phyloP scores from a whole-genome alignment of 2,888 invertebrate genomes.

The Oxycera nigricornis region DNA sequence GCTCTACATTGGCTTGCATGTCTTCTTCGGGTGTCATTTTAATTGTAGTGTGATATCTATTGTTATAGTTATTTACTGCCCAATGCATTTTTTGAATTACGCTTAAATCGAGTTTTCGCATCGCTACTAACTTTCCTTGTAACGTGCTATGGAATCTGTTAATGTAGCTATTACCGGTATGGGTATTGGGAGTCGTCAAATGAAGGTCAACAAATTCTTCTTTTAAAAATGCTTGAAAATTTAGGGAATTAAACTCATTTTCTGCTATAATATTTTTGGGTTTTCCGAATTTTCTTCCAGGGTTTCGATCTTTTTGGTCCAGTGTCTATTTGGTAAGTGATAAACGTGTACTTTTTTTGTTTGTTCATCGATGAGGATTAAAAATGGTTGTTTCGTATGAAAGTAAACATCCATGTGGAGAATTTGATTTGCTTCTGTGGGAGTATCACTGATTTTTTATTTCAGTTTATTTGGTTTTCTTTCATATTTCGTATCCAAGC shows the following conservation, averaged over 20 bases:
- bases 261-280: conserved; percentile 44
- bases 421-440: conserved; percentile 37
- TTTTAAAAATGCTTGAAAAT: conserved; percentile 13
- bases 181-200: conserved; percentile 35
- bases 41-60: too few relatives aligned
- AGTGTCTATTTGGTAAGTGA: conserved; percentile 43
- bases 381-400: conserved; percentile 41
- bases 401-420: conserved; percentile 44
- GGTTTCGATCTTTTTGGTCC: conserved; percentile 42
- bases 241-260: conserved; percentile 44
- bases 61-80: background rate
- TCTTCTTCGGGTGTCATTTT: background rate
- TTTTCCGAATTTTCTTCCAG: conserved; percentile 43
- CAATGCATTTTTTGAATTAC: background rate
- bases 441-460: conserved; percentile 42
- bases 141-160: too few relatives aligned
- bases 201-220: too few relatives aligned
- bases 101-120: background rate
- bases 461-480: conserved; percentile 43
- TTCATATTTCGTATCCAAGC: too few relatives aligned
- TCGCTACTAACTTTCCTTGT: background rate
- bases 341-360: conserved; percentile 45
- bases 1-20: background rate
- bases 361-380: conserved; percentile 43
- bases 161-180: background rate